Percentiles rank a stretch among this genome's conserved stretches.
These are phyloP conservation scores for Lumbricus terrestris DNA, from an alignment of 2,888 invertebrate genomes.

Conservation along the genomic window DNA sequence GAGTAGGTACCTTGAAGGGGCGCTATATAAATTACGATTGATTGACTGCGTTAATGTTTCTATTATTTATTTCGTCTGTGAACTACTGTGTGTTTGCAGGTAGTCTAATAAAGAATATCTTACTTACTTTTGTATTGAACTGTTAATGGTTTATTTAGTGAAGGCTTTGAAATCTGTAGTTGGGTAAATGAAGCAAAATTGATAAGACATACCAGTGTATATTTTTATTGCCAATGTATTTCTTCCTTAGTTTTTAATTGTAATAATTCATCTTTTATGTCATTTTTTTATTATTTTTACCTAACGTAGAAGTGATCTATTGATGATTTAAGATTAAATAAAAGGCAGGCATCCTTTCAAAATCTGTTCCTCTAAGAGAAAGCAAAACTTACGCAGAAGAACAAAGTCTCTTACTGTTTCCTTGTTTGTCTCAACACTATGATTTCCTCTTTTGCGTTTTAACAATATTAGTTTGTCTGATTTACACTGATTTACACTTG, in stretches of 20 bases:
- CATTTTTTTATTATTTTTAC: not conserved
- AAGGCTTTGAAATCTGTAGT: not conserved
- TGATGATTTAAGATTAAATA: not conserved
- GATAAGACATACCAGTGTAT: not conserved
- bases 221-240: not conserved
- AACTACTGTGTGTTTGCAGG: no score
- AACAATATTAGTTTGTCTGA: not conserved
- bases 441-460: not conserved
- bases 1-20: no score
- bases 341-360: not conserved
- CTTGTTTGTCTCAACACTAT: not conserved
- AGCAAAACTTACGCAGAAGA: not conserved
- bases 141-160: not conserved
- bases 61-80: no score
- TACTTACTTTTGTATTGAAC: not conserved
- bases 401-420: not conserved
- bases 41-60: no score
- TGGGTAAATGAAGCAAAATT: not conserved
- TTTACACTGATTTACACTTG: not conserved
- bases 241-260: not conserved
- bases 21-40: no score
- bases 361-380: not conserved
- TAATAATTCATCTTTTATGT: not conserved
- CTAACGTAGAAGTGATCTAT: not conserved
- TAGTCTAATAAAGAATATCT: no score